Evolutionary conservation across 2,888 invertebrate genomes (phyloP), one percentile per base, ranked within the genome.

Genomic region (Oscheius myriophilus): DNA sequence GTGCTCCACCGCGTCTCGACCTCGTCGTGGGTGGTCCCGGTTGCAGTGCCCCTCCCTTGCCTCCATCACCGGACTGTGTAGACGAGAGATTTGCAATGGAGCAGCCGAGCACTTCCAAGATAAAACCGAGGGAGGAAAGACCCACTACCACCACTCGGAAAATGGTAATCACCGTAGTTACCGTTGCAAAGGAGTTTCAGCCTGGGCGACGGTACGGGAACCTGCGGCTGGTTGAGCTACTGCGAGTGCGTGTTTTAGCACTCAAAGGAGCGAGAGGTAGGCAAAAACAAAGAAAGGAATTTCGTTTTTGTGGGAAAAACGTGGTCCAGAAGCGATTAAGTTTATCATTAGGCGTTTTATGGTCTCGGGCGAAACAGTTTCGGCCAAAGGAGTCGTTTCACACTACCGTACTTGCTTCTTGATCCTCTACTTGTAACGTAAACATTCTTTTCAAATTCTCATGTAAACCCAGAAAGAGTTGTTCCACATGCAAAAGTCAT

Each of bases 21-120:
- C 54, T 67, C 25, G 59, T 67, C 12, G 67, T 67, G 7, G 67
- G 67, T 26, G 67, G 67, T 33, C 67, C 67, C 4, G 67, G 67
- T 2, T 59, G 59, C 21, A 26, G n/a, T 26, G 43, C 58, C 7
- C 43, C 58, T 12, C 61, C 61, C 4, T 55, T 42, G 14, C 67
- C 67, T 9, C 67, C 67, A 14, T 67, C 67, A 61, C 67, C 58
- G 6, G 43, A 42, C 12, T 59, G 52, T 6, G 49, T 21, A 9
- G 21, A 49, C 6, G 49, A 49, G 49, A 18, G 49, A 21, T 49
- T 18, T 18, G 49, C 21, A 3, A 33, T 33, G 33, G 33, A 3
- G n/a, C n/a, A n/a, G 9, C 33, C 33, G 9, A 33, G 33, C 33
- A 33, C 33, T 9, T 33, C 33, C 4, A 33, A 33, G 9, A 33